These are phyloP conservation scores for Anolis apletophallus DNA, from an alignment of 2,797 vertebrate genomes.

Conservation along the genomic window DNA sequence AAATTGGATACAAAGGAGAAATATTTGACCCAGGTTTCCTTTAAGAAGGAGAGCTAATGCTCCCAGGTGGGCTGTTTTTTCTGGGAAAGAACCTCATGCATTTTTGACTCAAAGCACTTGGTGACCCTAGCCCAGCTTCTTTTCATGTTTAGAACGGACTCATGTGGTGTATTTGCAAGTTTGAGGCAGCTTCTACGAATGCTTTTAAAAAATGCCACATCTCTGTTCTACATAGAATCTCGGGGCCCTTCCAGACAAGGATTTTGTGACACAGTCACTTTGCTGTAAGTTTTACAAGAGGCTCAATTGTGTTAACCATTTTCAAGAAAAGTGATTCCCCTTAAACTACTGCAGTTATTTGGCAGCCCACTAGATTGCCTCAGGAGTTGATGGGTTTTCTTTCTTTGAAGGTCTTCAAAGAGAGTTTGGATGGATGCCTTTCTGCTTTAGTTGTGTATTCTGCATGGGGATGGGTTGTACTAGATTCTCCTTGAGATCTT, in stretches of 20 bases:
- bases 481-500: neutral
- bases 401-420: too few relatives aligned
- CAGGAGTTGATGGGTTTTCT: too few relatives aligned
- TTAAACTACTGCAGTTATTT: too few relatives aligned
- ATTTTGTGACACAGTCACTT: neutral
- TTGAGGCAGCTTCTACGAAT: too few relatives aligned
- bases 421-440: too few relatives aligned
- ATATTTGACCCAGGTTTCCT: slow-evolving; percentile 1
- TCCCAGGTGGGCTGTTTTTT: neutral
- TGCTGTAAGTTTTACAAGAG: neutral
- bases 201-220: neutral
- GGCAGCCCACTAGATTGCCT: too few relatives aligned
- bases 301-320: neutral
- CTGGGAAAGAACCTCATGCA: neutral
- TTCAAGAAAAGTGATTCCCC: too few relatives aligned
- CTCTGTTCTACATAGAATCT: neutral
- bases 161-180: neutral
- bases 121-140: neutral
- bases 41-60: neutral
- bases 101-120: neutral
- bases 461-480: too few relatives aligned
- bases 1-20: slow-evolving; percentile 8
- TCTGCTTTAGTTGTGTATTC: too few relatives aligned
- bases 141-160: neutral
- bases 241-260: neutral